Percentiles rank a stretch among this genome's conserved stretches.
phyloP scores from a whole-genome alignment of 2,888 invertebrate species.

The Ctena decussata region DNA sequence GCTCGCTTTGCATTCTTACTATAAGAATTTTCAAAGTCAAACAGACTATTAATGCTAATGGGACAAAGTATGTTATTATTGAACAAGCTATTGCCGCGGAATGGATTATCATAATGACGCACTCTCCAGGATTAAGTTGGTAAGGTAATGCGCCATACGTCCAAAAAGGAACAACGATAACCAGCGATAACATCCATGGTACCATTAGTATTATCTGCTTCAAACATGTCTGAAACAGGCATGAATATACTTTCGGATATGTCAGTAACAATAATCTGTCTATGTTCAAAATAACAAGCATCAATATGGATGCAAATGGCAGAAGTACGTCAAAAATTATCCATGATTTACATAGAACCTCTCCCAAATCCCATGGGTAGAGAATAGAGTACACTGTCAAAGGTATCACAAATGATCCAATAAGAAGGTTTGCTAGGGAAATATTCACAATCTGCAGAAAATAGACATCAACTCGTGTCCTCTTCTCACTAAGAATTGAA shows the following conservation, averaged over 20 bases:
- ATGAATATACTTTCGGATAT: conserved; percentile 30
- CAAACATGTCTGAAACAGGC: conserved; percentile 49
- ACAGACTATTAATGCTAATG: conserved; percentile 33
- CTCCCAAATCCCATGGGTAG: conserved; percentile 54
- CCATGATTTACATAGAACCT: conserved; percentile 46
- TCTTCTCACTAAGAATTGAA: conserved; percentile 20
- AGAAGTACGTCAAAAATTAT: conserved; percentile 47
- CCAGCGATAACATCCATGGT: conserved; percentile 51
- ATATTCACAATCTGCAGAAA: conserved; percentile 58
- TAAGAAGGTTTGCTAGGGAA: conserved; percentile 38
- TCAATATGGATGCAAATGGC: conserved; percentile 52
- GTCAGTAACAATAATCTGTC: conserved; percentile 47
- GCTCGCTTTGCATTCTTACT: conserved; percentile 2
- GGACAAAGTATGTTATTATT: conserved; percentile 52
- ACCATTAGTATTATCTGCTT: conserved; percentile 34
- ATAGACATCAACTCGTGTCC: conserved; percentile 20
- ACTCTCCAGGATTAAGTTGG: conserved; percentile 38
- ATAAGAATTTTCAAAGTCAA: conserved; percentile 42
- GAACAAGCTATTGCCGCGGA: conserved; percentile 45
- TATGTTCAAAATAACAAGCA: conserved; percentile 41
- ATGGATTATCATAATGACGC: conserved; percentile 37
- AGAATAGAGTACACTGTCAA: conserved; percentile 56
- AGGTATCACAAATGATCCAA: conserved; percentile 51
- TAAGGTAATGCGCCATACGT: conserved; percentile 51
- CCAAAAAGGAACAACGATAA: conserved; percentile 59